Conservation (phyloP, 1,140 invertebrate species). For the Orussus abietinus region DNA sequence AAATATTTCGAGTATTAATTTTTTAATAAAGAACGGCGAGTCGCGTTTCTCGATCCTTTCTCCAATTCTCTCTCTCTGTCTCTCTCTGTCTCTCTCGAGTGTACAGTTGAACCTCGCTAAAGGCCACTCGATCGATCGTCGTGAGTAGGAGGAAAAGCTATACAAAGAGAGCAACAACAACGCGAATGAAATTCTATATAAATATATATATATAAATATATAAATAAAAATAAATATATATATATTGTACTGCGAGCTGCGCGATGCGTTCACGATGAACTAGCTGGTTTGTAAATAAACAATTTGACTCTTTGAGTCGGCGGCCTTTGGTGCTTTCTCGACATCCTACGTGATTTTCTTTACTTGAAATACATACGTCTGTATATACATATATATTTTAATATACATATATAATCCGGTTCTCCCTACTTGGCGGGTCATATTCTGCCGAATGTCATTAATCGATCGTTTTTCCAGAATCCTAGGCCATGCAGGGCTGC, state of each 20-base stretch:
- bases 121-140: constrained; percentile 18
- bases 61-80: too few species aligned
- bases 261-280: constrained; percentile 48
- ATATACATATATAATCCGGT: too few species aligned
- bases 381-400: too few species aligned
- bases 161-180: constrained; percentile 25
- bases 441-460: constrained; percentile 1
- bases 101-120: background rate
- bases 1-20: too few species aligned
- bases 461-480: constrained; percentile 7
- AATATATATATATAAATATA: constrained; percentile 21
- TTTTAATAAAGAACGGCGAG: too few species aligned
- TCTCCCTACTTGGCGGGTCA: too few species aligned
- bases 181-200: constrained; percentile 35
- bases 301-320: constrained; percentile 53
- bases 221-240: constrained; percentile 20
- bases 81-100: too few species aligned
- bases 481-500: constrained; percentile 58
- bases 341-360: too few species aligned
- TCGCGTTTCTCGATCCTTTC: too few species aligned
- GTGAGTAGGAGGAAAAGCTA: constrained; percentile 28
- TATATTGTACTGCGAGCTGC: constrained; percentile 47
- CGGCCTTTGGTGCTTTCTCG: too few species aligned
- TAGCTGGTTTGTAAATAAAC: constrained; percentile 55
- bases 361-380: too few species aligned